Evolutionary conservation across 1,140 invertebrate genomes (phyloP), one percentile per base, ranked within the genome.

Genomic region (Drosophila hydei): DNA sequence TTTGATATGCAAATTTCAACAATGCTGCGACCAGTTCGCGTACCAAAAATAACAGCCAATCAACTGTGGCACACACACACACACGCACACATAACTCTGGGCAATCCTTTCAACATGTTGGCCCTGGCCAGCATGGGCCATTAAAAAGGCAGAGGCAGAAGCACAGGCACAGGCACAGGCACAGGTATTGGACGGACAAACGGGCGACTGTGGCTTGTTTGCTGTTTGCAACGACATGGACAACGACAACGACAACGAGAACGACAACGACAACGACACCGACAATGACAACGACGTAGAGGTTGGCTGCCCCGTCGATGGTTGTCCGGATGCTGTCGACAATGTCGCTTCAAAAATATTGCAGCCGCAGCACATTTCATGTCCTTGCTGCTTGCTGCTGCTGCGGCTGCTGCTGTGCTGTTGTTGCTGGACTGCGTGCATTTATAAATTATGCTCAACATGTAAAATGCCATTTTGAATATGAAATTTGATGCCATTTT

Each of bases 401-500:
- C 16, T 65, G 38, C n/a, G 45, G 25, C 47, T 54, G 30, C 18
- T 25, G 56, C 9, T 43, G 42, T n/a, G 38, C n/a, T 52, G 25
- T 48, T 54, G 30, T 25, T 25, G 56, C 9, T 43, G 42, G 27
- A 48, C 70, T 88, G 77, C 74, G 78, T 88, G 77, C 79, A 89
- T 90, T 84, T 90, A 90, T 90, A 91, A 90, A 90, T 90, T 90
- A 90, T 90, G 83, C 89, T 81, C 80, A 89, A 87, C 89, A 90
- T 90, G 89, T 87, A 90, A 90, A 90, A 72, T 91, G 89, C 85
- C 89, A 90, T 90, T 90, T 90, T 90, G 89, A 90, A 90, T 90
- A 90, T 90, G 89, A 90, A 90, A 90, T 90, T 90, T 90, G 89
- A 90, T 90, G 89, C 89, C 77, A 81, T 90, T 90, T 90, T 90